Evolutionary conservation across 2,888 invertebrate genomes (phyloP).

Genomic region (Rhagonycha lutea): DNA sequence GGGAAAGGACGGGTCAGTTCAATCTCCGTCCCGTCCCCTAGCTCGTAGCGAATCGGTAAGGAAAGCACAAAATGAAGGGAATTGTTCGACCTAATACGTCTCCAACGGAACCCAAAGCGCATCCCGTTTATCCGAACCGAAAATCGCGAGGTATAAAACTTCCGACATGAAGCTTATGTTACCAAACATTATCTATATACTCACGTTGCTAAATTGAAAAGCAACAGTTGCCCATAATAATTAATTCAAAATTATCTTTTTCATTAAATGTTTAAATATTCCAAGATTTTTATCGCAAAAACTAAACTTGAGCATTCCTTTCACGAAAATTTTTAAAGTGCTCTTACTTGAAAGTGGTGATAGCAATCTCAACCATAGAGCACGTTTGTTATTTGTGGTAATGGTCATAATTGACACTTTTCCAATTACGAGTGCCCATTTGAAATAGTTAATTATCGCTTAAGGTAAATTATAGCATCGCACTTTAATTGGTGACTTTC

Average conservation of each 20-base stretch:
- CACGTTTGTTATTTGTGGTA: not conserved
- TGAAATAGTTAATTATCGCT: not conserved
- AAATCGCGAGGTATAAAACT: conserved; percentile 12
- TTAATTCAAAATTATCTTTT: not conserved
- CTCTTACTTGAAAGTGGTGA: not conserved
- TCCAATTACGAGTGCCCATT: not conserved
- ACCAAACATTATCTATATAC: conserved; percentile 10
- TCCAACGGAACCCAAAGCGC: conserved; percentile 13
- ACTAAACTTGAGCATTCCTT: not conserved
- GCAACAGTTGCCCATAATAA: conserved; percentile 10
- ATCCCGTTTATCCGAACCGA: conserved; percentile 16
- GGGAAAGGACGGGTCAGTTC: conserved; percentile 1
- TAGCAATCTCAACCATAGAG: not conserved
- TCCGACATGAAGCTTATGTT: conserved; percentile 16
- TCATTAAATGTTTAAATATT: not conserved
- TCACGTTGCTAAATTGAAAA: not conserved
- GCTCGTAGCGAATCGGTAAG: conserved; percentile 1
- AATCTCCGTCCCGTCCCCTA: not conserved
- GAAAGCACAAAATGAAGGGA: conserved; percentile 17
- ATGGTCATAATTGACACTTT: not conserved
- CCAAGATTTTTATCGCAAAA: not conserved
- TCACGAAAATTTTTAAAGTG: not conserved
- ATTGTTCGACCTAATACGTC: conserved; percentile 17
- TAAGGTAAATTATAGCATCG: not conserved
- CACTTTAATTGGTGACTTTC: not conserved